Percentiles rank a stretch among this genome's conserved stretches.
phyloP scores from a whole-genome alignment of 2,797 vertebrate genomes.

The Sebastes jordani region DNA sequence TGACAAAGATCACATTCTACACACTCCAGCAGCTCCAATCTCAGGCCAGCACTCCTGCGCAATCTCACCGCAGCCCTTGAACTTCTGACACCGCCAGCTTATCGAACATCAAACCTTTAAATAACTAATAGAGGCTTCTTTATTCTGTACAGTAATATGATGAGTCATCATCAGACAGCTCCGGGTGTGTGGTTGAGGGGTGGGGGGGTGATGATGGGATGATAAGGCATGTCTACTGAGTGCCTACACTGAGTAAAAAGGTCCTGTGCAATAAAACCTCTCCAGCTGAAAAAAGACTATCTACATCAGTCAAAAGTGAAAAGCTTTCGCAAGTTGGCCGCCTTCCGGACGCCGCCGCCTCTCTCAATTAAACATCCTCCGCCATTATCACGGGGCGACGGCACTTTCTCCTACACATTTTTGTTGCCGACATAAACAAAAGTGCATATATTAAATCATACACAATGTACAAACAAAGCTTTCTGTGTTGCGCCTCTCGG shows the following conservation, averaged over 20 bases:
- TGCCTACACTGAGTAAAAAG: constrained; percentile 68
- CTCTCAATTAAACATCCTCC: constrained; percentile 48
- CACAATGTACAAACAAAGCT: constrained; percentile 50
- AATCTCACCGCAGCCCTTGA: constrained; percentile 78
- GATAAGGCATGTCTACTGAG: constrained; percentile 80
- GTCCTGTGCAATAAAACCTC: constrained; percentile 75
- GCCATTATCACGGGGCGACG: constrained; percentile 23
- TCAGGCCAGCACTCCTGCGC: constrained; percentile 43
- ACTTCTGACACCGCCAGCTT: constrained; percentile 67
- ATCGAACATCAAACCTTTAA: constrained; percentile 70
- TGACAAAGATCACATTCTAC: constrained; percentile 37
- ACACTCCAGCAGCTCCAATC: constrained; percentile 44
- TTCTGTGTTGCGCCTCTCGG: constrained; percentile 20
- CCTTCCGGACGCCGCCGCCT: neutral
- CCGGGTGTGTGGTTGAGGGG: neutral
- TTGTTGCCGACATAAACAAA: constrained; percentile 45
- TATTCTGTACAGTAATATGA: constrained; percentile 64
- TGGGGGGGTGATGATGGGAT: constrained; percentile 21
- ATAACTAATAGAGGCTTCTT: constrained; percentile 65
- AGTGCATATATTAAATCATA: constrained; percentile 58
- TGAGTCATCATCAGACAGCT: constrained; percentile 67
- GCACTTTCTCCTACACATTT: constrained; percentile 30
- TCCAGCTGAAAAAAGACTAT: constrained; percentile 57
- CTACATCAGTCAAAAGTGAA: constrained; percentile 56
- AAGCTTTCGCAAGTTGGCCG: constrained; percentile 46